A percentile compares a stretch with the other conserved stretches of the same genome.
Conservation (phyloP, 2,888 invertebrate genomes). For the Sminthurides aquaticus region DNA sequence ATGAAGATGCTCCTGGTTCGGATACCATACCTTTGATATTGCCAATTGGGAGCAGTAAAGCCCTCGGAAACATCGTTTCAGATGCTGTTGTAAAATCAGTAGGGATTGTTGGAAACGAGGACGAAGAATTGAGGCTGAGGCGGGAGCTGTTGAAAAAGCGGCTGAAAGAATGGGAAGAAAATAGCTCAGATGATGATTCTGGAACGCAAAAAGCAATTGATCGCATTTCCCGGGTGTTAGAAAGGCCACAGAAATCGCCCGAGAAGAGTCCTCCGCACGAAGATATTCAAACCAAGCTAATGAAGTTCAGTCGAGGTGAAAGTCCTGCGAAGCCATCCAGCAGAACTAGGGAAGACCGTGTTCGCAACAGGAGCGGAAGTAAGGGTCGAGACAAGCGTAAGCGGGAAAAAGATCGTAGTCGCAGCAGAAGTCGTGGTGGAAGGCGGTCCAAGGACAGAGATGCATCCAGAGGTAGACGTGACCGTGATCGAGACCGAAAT, state of each 20-base stretch:
- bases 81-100: conserved; percentile 1
- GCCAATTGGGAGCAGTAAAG: neutral
- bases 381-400: neutral
- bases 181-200: conserved; percentile 34
- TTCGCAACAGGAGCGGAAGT: neutral
- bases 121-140: conserved; percentile 35
- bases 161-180: conserved; percentile 40
- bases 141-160: conserved; percentile 37
- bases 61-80: neutral
- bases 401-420: neutral
- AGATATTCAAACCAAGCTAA: conserved; percentile 4
- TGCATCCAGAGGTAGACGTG: conserved; percentile 16
- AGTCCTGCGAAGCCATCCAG: neutral
- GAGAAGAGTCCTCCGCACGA: neutral
- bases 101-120: conserved; percentile 25
- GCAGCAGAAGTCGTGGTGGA: conserved; percentile 10
- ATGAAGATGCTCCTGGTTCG: neutral
- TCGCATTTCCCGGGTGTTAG: neutral
- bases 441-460: conserved; percentile 23
- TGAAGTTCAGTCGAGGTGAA: conserved; percentile 11
- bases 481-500: neutral
- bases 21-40: conserved; percentile 9
- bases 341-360: neutral
- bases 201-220: neutral
- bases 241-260: neutral